Evolutionary conservation across 2,888 invertebrate genomes (phyloP), one percentile per base, ranked within the genome.

Genomic region (Sarcophaga variegata): DNA sequence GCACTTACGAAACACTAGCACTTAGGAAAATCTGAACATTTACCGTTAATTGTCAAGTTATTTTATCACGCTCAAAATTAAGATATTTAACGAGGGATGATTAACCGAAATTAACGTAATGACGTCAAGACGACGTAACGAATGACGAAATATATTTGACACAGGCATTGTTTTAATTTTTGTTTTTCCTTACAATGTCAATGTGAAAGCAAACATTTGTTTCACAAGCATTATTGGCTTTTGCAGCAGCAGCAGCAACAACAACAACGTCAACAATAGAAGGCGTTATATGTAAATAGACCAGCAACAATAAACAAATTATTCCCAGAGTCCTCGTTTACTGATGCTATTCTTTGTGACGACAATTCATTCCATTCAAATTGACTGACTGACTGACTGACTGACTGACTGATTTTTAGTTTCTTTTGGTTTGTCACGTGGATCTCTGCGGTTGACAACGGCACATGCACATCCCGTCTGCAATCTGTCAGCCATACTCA

Each of bases 401-500:
- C 3, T 60, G 49, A 8, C 47, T 22, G 63, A 59, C 22, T 80
- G 62, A 59, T 25, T 74, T 74, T 22, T 20, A 37, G 12, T 54
- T 54, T 54, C 63, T 63, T 25, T 11, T 27, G 22, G 20, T 75
- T 75, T 75, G 87, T 88, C 89, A 88, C 89, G 86, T 89, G 88
- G 86, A 85, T 78, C 88, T 82, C 89, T 90, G 89, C 71, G 89
- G 88, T 78, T 90, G 89, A 90, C 89, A 88, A 86, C 78, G 86
- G 81, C 83, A 83, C 86, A 89, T 85, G 80, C 81, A 80, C 80
- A 63, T 54, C 14, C 37, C 59, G 54, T 22, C 11, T 47, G 27
- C 69, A 49, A 8, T 45, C n/a, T 20, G 45, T 4, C 63, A 47
- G 5, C 17, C 17, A 14, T 49, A 74, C 80, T 76, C 78, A 78